These are phyloP conservation scores for Scelioninae gen. 2 DNA, from an alignment of 2,888 invertebrate species.

Conservation along the genomic window DNA sequence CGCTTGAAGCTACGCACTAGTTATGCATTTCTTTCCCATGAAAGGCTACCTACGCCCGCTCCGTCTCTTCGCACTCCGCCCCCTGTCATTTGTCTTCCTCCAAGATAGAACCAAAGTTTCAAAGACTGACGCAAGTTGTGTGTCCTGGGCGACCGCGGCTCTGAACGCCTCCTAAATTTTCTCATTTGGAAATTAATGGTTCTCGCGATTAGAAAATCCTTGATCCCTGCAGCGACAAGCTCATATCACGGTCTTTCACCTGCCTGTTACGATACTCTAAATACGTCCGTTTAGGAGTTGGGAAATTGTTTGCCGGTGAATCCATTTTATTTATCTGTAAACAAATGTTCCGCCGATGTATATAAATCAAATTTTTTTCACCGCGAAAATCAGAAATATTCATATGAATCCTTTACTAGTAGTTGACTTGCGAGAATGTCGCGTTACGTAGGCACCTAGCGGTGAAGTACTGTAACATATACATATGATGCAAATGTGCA, in stretches of 20 bases:
- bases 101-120: constrained; percentile 71
- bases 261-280: too few relatives aligned
- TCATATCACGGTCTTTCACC: constrained; percentile 1
- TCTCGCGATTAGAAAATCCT: constrained; percentile 42
- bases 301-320: too few relatives aligned
- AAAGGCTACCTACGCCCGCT: constrained; percentile 64
- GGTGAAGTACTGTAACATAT: too few relatives aligned
- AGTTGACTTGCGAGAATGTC: too few relatives aligned
- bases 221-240: constrained; percentile 14
- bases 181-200: constrained; percentile 65
- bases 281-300: too few relatives aligned
- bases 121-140: constrained; percentile 69
- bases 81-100: constrained; percentile 72
- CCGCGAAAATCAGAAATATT: too few relatives aligned
- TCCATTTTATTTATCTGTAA: too few relatives aligned
- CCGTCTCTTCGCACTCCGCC: constrained; percentile 41
- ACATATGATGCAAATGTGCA: too few relatives aligned
- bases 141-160: constrained; percentile 61
- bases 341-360: too few relatives aligned
- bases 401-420: too few relatives aligned
- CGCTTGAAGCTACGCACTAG: constrained; percentile 60
- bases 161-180: constrained; percentile 33
- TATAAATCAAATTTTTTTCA: too few relatives aligned
- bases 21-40: constrained; percentile 69
- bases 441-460: too few relatives aligned